Conservation (phyloP, 2,888 invertebrate genomes). For the Calliphora vomitoria region DNA sequence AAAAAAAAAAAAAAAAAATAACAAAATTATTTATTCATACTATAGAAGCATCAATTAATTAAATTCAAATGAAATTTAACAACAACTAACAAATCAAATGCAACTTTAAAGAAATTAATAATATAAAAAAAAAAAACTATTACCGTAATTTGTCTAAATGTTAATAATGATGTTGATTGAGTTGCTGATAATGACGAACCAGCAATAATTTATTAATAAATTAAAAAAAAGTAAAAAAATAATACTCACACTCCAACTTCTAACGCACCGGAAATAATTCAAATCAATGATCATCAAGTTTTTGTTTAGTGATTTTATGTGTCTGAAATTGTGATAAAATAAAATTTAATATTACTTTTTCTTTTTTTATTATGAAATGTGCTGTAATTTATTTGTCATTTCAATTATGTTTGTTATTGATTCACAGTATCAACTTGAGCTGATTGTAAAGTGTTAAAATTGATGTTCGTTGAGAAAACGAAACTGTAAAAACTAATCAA, state of each 20-base stretch:
- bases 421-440: constrained; percentile 7
- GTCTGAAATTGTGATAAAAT: constrained; percentile 1
- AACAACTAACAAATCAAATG: constrained; percentile 52
- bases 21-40: constrained; percentile 18
- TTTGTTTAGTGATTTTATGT: constrained; percentile 2
- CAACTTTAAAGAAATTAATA: background rate
- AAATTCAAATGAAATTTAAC: constrained; percentile 38
- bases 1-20: constrained; percentile 4
- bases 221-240: background rate
- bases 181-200: constrained; percentile 17
- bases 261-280: constrained; percentile 63
- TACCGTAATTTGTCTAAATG: constrained; percentile 33
- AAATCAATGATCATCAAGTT: constrained; percentile 39
- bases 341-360: constrained; percentile 22
- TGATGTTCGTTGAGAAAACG: background rate
- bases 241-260: background rate
- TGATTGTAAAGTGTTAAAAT: constrained; percentile 27
- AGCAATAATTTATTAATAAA: background rate
- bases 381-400: constrained; percentile 42
- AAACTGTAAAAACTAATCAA: constrained; percentile 30
- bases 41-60: constrained; percentile 50
- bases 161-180: background rate
- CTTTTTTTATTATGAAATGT: background rate
- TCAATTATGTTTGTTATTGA: constrained; percentile 42
- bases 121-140: background rate